A percentile compares a stretch with the other conserved stretches of the same genome.
phyloP scores from a whole-genome alignment of 2,113 vertebrate species.

The Equus quagga region DNA sequence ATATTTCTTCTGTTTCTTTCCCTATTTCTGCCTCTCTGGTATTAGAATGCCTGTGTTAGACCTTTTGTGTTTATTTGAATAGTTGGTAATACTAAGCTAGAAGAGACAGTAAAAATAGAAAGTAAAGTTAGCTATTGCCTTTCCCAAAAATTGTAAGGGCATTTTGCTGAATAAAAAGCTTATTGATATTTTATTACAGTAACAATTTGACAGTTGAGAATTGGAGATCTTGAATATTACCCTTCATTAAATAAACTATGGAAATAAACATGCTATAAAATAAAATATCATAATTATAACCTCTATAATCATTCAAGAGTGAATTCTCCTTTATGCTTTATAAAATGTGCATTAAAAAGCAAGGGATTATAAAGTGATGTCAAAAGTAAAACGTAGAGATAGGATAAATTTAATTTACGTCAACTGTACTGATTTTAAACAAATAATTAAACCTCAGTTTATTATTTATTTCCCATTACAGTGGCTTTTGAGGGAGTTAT shows the following conservation, averaged over 20 bases:
- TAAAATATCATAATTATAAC: neutral
- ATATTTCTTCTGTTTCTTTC: neutral
- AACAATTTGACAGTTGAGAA: neutral
- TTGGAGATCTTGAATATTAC: neutral
- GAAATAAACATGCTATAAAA: neutral
- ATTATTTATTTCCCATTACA: neutral
- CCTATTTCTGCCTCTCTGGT: neutral
- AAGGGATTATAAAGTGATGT: neutral
- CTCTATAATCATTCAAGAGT: neutral
- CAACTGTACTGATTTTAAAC: neutral
- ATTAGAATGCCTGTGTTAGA: neutral
- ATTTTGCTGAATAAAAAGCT: neutral
- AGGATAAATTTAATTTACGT: neutral
- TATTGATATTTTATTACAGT: neutral
- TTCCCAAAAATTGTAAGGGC: neutral
- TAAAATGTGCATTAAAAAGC: neutral
- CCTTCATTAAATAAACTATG: neutral
- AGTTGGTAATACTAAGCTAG: neutral
- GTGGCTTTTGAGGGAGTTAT: neutral
- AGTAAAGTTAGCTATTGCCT: neutral
- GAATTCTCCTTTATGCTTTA: neutral
- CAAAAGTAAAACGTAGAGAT: neutral
- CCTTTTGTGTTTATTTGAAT: neutral
- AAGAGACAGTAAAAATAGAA: neutral
- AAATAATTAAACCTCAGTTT: neutral